phyloP scores from a whole-genome alignment of 2,797 vertebrate species.

The Coregonus ussuriensis region DNA sequence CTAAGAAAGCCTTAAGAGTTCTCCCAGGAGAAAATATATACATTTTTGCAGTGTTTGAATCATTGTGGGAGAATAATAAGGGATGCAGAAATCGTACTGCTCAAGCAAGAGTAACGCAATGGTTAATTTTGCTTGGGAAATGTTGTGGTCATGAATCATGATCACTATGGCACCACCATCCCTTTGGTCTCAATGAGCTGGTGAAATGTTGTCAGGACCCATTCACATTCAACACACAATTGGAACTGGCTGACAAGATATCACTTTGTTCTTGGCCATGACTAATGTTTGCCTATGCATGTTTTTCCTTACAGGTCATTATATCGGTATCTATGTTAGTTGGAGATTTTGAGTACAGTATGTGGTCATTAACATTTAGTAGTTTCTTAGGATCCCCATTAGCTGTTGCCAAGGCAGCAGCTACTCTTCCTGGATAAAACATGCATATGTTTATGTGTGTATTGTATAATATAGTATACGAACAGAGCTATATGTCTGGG shows the following conservation, averaged over 20 bases:
- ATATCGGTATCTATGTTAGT: background rate
- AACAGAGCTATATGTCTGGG: too few species aligned
- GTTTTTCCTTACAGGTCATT: conserved; percentile 1
- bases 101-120: conserved; percentile 58
- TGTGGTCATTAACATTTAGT: conserved; percentile 11
- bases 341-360: background rate
- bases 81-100: conserved; percentile 62
- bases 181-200: conserved; percentile 53
- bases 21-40: conserved; percentile 35
- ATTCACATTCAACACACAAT: conserved; percentile 69
- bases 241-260: conserved; percentile 62
- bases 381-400: too few species aligned
- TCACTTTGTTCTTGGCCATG: conserved; percentile 55
- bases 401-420: too few species aligned
- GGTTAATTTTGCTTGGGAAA: conserved; percentile 56
- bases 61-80: conserved; percentile 50
- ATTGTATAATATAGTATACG: conserved; percentile 11
- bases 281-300: conserved; percentile 11
- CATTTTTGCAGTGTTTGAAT: conserved; percentile 41
- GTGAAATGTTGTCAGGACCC: conserved; percentile 67
- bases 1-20: conserved; percentile 29
- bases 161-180: too few species aligned
- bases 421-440: background rate
- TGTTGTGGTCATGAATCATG: conserved; percentile 46
- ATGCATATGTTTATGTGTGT: conserved; percentile 1